Base-by-base conservation (phyloP, 2,113 vertebrate species). In the Eolophus roseicapilla region DNA sequence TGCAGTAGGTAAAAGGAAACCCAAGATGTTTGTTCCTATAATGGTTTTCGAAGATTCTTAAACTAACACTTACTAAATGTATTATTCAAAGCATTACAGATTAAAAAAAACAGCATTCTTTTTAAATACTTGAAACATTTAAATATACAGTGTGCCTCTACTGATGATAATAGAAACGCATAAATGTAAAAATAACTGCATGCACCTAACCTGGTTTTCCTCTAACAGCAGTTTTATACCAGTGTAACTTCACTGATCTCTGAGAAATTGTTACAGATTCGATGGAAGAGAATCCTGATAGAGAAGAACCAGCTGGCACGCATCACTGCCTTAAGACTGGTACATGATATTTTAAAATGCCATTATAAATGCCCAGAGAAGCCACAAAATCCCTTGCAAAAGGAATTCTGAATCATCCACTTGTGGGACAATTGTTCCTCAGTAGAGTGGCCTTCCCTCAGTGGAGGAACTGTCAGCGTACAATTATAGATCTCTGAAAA, bases 401-500 rank as follows among this genome's bases (percentile, higher is more conserved):
- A 95, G 69, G 60, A 88, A 75, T 90, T 78, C 53, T 81, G 84
- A 94, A 76, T 63, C 64, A 49, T 75, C 69, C 37, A 49, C 79
- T 35, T 95, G 73, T 86, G 67, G 92, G 52, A 95, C 85, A 90
- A 95, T 94, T 95, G 91, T 87, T 96, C 88, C 47, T 78, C 44
- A n/a, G n/a, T 8, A 82, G 50, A 91, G 59, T 79, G 65, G 90
- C 83, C 93, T 90, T 96, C 55, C 84, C 82, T 87, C 81, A 85
- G 70, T 82, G 82, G 76, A 96, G 85, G 71, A 83, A 92, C 44
- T 96, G 91, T 88, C 90, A 96, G 76, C 81, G 76, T 83, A 85
- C 82, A 96, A 94, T 95, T 92, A 86, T 1, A 91, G 41, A 92
- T 44, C 39, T 75, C 82, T 97, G 91, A 96, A 95, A 97, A 96